Base-by-base conservation (phyloP, 2,113 vertebrate genomes). In the Drymodes brunneopygia region DNA sequence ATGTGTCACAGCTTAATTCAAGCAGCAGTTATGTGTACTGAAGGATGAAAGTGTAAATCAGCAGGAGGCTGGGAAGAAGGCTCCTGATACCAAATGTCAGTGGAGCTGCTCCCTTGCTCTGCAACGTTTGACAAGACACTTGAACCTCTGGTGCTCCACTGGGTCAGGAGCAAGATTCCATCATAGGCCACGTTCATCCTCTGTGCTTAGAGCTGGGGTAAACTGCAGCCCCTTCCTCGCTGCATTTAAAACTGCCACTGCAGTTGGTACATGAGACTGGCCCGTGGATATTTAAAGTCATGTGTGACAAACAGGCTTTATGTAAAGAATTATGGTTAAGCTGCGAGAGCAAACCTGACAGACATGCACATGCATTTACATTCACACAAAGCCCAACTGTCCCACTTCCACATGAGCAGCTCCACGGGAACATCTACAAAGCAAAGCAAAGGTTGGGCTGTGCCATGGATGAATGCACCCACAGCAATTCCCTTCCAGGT, bases 41-140 rank as follows among this genome's bases (percentile, higher is more conserved):
- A 78, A 95, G 95, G 94, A 94, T 95, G 88, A 94, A 97, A 93
- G 80, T 53, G 90, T 96, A 96, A 95, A 96, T 97, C 95, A 96
- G 90, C 53, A 81, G 94, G 86, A 86, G 88, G 67, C 88, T 84
- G 79, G 72, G 82, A 88, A 95, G 92, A 95, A 96, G 83, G 92
- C 75, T 94, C 85, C 64, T 0, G 14, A n/a, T 96, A 92, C 91
- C 90, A 90, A 83, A 92, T 86, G 82, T 88, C 95, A 95, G 56
- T 10, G 44, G 71, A 92, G 88, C 9, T 86, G 85, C 64, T 96
- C 79, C 74, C 85, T 93, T 29, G 38, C 88, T 84, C 88, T 50
- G 86, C 88, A 92, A 61, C 95, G 90, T 95, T 69, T 86, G 92
- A 86, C 88, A 84, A 90, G 91, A 66, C 91, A 62, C 71, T 91